Evolutionary conservation across 2,113 vertebrate genomes (phyloP).

Genomic region (Nicator chloris): DNA sequence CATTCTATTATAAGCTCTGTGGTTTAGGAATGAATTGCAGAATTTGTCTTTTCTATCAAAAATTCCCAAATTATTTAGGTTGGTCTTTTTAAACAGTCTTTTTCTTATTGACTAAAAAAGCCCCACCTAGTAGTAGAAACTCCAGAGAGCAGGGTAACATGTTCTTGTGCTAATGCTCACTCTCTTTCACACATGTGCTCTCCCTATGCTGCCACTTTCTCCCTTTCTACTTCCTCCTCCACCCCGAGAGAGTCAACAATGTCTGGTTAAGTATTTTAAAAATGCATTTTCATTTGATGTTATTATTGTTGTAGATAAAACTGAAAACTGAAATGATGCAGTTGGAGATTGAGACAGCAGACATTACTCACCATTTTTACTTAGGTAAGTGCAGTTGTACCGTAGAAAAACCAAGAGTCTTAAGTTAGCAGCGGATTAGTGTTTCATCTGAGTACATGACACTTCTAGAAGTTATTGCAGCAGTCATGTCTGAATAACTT

Average conservation of each 20-base stretch:
- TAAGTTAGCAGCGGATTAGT: not conserved
- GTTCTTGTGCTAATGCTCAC: not conserved
- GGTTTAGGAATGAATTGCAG: not conserved
- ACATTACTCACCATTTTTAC: slow-evolving; percentile 78
- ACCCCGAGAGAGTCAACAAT: not conserved
- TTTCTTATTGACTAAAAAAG: not conserved
- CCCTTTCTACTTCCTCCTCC: not conserved
- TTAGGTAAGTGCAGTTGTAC: slow-evolving; percentile 78
- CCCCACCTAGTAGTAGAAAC: not conserved
- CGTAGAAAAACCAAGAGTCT: not conserved
- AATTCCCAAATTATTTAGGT: not conserved
- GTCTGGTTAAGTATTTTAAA: not conserved
- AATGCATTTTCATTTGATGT: not conserved
- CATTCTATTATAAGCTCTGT: not conserved
- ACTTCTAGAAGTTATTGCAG: not conserved
- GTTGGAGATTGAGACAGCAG: slow-evolving; percentile 79
- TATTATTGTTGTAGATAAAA: slow-evolving; percentile 73
- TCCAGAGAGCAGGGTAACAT: not conserved
- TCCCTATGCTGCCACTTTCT: not conserved
- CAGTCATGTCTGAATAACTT: not conserved
- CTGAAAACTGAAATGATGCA: slow-evolving; percentile 81
- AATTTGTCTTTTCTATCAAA: not conserved
- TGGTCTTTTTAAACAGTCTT: not conserved
- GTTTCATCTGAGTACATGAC: not conserved
- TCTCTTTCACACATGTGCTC: accelerated